Percentiles rank a stretch among this genome's conserved stretches.
Evolutionary conservation across 2,113 vertebrate genomes (phyloP).

Genomic region (Aegithalos caudatus): DNA sequence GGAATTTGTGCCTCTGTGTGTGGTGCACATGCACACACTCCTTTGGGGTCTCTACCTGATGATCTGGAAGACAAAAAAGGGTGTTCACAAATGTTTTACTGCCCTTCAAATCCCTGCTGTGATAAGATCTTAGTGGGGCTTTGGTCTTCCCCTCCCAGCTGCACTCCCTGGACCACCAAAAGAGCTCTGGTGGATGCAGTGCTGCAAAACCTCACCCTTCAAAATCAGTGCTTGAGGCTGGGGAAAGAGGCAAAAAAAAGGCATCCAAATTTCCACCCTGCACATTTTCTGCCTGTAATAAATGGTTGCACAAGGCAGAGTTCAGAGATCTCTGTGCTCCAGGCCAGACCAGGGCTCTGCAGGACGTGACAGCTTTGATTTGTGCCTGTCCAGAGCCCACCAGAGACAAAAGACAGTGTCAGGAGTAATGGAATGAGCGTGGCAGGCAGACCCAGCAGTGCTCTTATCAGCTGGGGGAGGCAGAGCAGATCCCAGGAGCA

Average conservation of each 20-base stretch:
- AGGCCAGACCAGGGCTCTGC: neutral
- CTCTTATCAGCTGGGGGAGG: constrained; percentile 62
- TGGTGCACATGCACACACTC: fast-evolving
- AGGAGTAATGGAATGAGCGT: neutral
- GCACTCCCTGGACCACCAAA: neutral
- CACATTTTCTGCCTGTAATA: neutral
- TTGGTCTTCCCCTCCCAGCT: neutral
- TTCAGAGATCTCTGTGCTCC: constrained; percentile 1
- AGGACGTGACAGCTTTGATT: neutral
- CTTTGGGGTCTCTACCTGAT: neutral
- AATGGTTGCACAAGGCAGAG: neutral
- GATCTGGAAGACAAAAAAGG: neutral
- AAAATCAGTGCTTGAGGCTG: neutral
- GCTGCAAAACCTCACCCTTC: neutral
- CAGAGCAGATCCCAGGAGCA: constrained; percentile 7
- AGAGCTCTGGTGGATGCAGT: neutral
- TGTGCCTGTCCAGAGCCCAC: neutral
- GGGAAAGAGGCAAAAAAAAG: neutral
- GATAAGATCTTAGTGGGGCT: neutral
- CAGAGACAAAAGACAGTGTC: constrained; percentile 20
- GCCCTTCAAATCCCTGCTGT: neutral
- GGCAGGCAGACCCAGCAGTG: neutral
- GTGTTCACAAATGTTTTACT: neutral
- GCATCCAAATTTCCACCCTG: neutral
- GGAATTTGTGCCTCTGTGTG: neutral